phyloP scores from a whole-genome alignment of 2,888 invertebrate species.

The Conus canariensis region DNA sequence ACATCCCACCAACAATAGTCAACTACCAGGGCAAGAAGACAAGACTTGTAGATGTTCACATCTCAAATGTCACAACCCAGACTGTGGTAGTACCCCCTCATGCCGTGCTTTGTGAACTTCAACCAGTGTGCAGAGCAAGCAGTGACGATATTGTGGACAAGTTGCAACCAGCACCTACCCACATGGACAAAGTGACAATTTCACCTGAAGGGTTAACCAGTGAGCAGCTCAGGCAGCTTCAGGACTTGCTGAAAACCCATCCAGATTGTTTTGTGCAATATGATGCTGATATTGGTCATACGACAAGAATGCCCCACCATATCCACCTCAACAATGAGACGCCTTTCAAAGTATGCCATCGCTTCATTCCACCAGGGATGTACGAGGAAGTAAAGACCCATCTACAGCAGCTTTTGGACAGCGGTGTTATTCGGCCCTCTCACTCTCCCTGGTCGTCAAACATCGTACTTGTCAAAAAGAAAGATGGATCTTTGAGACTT shows the following conservation, averaged over 20 bases:
- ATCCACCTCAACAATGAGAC: constrained; percentile 47
- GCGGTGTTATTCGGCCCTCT: constrained; percentile 51
- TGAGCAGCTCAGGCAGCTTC: neutral
- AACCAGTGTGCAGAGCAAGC: neutral
- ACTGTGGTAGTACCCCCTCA: constrained; percentile 23
- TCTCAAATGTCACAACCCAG: neutral
- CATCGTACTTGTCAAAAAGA: constrained; percentile 42
- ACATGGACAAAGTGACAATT: constrained; percentile 15
- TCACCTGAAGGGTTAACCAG: neutral
- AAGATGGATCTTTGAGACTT: constrained; percentile 49
- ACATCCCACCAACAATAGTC: constrained; percentile 17
- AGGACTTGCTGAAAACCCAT: constrained; percentile 22
- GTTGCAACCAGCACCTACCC: neutral
- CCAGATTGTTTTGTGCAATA: constrained; percentile 33
- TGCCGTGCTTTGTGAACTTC: constrained; percentile 29
- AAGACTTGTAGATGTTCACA: neutral
- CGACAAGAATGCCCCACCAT: constrained; percentile 38
- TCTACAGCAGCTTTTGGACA: constrained; percentile 51
- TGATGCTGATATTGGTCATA: constrained; percentile 45
- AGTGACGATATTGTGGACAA: neutral
- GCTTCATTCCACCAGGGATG: constrained; percentile 54
- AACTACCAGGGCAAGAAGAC: neutral
- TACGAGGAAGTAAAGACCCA: constrained; percentile 52
- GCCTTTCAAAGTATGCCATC: constrained; percentile 52
- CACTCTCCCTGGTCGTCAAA: constrained; percentile 46